Evolutionary conservation across 1,140 invertebrate genomes (phyloP).

Genomic region (Eumeta japonica): DNA sequence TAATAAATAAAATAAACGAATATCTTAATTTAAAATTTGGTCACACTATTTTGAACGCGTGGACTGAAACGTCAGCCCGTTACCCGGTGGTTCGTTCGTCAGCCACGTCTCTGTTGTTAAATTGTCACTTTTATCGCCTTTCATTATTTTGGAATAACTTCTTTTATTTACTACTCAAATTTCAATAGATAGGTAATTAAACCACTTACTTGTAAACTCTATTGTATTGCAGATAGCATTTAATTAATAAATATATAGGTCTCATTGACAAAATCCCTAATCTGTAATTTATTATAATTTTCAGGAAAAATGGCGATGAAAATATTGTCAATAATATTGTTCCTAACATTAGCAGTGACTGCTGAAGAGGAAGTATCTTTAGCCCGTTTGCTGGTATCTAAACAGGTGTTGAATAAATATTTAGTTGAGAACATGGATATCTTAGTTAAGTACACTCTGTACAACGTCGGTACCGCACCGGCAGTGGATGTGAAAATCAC

Average conservation of each 20-base stretch:
- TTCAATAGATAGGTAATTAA: neutral
- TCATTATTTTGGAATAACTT: neutral
- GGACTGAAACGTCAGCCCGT: constrained; percentile 56
- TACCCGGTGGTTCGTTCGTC: constrained; percentile 34
- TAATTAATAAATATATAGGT: neutral
- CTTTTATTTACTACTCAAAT: neutral
- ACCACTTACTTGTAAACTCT: neutral
- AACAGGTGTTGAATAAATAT: constrained; percentile 95
- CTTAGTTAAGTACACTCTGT: constrained; percentile 87
- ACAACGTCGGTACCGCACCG: constrained; percentile 82
- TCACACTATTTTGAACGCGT: constrained; percentile 42
- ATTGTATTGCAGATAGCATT: neutral
- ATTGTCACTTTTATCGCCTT: constrained; percentile 2
- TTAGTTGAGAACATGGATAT: constrained; percentile 98
- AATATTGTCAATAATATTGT: constrained; percentile 34
- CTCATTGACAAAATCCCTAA: neutral
- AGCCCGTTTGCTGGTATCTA: constrained; percentile 76
- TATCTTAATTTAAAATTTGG: too few relatives aligned
- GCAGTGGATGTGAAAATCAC: constrained; percentile 85
- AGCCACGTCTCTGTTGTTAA: too few relatives aligned
- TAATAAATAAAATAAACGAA: constrained; percentile 14
- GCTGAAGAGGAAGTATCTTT: constrained; percentile 67
- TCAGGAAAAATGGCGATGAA: constrained; percentile 47
- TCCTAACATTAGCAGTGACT: constrained; percentile 40
- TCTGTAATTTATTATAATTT: too few relatives aligned